Base-by-base conservation (phyloP, 2,888 invertebrate genomes). In the Ormyrus thymus region DNA sequence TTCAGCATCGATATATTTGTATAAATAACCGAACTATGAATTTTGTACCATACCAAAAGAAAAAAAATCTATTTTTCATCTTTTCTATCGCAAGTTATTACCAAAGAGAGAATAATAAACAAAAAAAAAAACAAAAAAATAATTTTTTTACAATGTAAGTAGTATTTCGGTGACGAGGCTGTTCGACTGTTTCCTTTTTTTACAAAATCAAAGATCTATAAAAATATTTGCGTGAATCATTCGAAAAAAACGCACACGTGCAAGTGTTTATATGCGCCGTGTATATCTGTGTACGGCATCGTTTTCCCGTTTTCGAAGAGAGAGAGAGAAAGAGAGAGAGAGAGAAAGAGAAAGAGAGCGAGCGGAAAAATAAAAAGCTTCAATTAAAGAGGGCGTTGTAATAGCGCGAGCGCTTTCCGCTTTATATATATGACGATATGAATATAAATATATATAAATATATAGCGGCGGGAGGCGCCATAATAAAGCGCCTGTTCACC, bases 331-430 rank as follows among this genome's bases (percentile, higher is more conserved):
- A 48, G 62, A 64, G 13, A 68, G 50, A 78, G 51, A 71, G 56
- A 62, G n/a, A 75, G 61, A 70, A 69, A 73, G 59, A 80, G 64
- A 64, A 6, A 72, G 65, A 73, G 43, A 76, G 55, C 48, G 46
- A 77, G 76, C 59, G 75, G 15, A 56, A 58, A 62, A 29, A 29
- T 29, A 64, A 46, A 76, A 69, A 76, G 66, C 61, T 79, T 59
- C 46, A 56, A 69, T 75, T 66, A 15, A 15, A 15, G 53, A 72
- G 55, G 29, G 59, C 50, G 59, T 64, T 53, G 69, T 76, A 78
- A 64, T 65, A 71, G 75, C 66, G 70, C 69, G 74, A 73, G 74
- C 66, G 77, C 71, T 77, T 77, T 80, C 74, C 71, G 77, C 75
- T 80, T 80, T 68, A 74, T 75, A 80, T 29, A 29, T 77, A 75